phyloP scores from a whole-genome alignment of 2,113 vertebrate genomes.

The Chelonoidis abingdonii region DNA sequence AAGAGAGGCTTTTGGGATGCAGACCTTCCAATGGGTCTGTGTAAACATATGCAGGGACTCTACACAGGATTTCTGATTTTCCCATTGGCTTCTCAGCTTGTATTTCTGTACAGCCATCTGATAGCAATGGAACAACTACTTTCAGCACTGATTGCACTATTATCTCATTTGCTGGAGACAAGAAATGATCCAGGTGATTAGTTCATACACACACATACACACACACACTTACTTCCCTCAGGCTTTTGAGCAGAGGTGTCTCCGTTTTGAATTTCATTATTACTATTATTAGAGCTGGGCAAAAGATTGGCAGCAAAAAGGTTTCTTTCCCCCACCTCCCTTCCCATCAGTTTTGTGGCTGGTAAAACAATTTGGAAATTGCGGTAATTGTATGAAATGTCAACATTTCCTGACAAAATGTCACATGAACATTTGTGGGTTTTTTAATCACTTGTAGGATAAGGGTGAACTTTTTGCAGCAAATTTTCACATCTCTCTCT shows the following conservation, averaged over 20 bases:
- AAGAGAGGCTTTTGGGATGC: not conserved
- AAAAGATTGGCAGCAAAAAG: not conserved
- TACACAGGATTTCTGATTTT: not conserved
- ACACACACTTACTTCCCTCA: not conserved
- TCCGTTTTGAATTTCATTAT: not conserved
- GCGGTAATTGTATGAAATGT: not conserved
- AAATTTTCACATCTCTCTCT: not conserved
- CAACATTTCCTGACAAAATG: not conserved
- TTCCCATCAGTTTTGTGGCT: not conserved
- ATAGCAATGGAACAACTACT: constrained; percentile 21
- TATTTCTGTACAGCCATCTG: constrained; percentile 21
- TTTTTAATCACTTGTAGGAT: not conserved
- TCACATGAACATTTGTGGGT: not conserved
- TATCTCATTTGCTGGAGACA: constrained; percentile 10
- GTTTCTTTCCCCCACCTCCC: not conserved
- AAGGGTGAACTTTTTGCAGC: not conserved
- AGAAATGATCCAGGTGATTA: not conserved
- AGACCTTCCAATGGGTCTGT: not conserved
- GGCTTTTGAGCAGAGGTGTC: not conserved
- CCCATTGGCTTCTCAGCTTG: not conserved
- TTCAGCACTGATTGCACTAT: constrained; percentile 46
- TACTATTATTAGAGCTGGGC: not conserved
- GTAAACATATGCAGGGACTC: not conserved
- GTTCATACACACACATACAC: not conserved
- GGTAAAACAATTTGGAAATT: not conserved